Evolutionary conservation across 2,797 vertebrate genomes (phyloP).

Genomic region (Tarsius wallacei): DNA sequence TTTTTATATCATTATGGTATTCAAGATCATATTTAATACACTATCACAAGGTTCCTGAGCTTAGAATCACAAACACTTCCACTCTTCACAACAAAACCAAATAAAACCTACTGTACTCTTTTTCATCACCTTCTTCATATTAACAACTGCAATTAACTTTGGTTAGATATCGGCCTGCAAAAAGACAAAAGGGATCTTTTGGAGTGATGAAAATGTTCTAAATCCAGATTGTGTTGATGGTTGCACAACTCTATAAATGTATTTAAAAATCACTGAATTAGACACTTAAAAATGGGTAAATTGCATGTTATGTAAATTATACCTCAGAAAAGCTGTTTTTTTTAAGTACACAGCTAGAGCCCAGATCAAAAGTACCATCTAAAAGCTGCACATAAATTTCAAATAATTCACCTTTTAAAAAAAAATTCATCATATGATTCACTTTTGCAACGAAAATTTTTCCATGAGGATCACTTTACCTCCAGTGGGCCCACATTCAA

Average conservation of each 20-base stretch:
- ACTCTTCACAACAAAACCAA: conserved; percentile 44
- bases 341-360: not conserved
- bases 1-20: conserved; percentile 21
- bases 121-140: not conserved
- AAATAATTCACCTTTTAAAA: conserved; percentile 24
- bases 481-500: not conserved
- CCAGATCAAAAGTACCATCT: not conserved
- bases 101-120: not conserved
- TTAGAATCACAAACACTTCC: conserved; percentile 57
- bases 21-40: conserved; percentile 42
- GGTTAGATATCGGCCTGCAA: not conserved
- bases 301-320: not conserved
- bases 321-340: not conserved
- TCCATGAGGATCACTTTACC: not conserved
- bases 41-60: conserved; percentile 62
- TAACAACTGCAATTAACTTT: not conserved
- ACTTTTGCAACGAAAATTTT: not conserved
- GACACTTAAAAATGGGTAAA: not conserved
- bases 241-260: not conserved
- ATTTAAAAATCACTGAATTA: not conserved
- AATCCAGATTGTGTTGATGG: not conserved
- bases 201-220: not conserved
- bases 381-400: conserved; percentile 18
- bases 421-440: not conserved
- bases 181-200: not conserved